phyloP scores from a whole-genome alignment of 1,140 invertebrate species.

The Eciton burchellii region DNA sequence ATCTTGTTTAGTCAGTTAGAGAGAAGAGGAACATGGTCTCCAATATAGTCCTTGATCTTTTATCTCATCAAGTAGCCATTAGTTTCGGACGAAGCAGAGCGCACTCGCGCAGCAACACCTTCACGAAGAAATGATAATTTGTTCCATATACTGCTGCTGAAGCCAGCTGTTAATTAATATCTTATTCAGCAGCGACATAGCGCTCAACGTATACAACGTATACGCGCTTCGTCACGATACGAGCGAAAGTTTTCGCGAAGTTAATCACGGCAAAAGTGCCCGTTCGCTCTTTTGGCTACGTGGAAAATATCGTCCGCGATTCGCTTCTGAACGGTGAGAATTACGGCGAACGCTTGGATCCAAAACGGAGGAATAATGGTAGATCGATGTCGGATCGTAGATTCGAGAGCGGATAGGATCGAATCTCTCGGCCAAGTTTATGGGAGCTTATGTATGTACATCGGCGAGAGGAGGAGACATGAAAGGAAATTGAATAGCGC shows the following conservation, averaged over 20 bases:
- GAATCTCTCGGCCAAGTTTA: conserved; percentile 35
- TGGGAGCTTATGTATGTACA: conserved; percentile 44
- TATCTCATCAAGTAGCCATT: no score
- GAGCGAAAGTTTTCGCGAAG: background rate
- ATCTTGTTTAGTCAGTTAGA: no score
- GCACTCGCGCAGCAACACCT: background rate
- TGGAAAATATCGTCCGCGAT: background rate
- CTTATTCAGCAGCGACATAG: background rate
- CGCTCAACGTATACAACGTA: background rate
- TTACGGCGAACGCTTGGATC: conserved; percentile 13
- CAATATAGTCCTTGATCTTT: no score
- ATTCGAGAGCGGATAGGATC: conserved; percentile 36
- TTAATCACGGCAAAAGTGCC: background rate
- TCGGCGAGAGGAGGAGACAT: conserved; percentile 30
- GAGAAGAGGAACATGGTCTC: no score
- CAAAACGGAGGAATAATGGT: conserved; percentile 62
- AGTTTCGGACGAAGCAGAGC: no score
- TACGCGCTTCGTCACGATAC: no score
- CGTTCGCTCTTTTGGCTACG: background rate
- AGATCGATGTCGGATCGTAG: conserved; percentile 40
- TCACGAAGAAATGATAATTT: background rate
- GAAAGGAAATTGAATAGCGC: conserved; percentile 71
- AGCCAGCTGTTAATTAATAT: background rate
- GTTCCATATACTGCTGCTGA: background rate
- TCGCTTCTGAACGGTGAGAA: conserved; percentile 2